Evolutionary conservation across 2,888 invertebrate species (phyloP).

Genomic region (Napeogenes sylphis): DNA sequence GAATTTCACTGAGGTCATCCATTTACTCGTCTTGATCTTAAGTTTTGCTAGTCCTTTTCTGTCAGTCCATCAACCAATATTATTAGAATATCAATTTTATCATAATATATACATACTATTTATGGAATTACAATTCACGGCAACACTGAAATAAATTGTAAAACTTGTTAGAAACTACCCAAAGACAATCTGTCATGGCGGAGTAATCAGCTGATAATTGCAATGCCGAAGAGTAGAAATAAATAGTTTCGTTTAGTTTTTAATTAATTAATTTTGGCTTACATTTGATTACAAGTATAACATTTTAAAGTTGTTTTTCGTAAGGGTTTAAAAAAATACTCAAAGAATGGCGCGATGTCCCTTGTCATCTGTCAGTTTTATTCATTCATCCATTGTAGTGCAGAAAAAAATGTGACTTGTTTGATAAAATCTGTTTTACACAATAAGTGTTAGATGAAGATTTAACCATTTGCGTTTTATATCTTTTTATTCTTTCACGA

Average conservation of each 20-base stretch:
- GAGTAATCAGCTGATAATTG: slow-evolving; percentile 76
- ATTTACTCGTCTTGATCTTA: too few relatives aligned
- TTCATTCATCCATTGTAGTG: slow-evolving; percentile 74
- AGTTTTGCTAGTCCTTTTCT: too few relatives aligned
- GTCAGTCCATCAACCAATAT: too few relatives aligned
- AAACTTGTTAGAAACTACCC: slow-evolving; percentile 17
- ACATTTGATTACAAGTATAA: slow-evolving; percentile 33
- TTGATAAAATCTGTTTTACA: slow-evolving; percentile 65
- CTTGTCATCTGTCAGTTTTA: slow-evolving; percentile 68
- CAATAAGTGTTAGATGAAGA: slow-evolving; percentile 56
- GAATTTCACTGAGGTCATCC: too few relatives aligned
- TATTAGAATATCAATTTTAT: not conserved
- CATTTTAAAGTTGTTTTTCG: slow-evolving; percentile 31
- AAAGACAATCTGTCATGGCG: slow-evolving; percentile 65
- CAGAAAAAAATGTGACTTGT: slow-evolving; percentile 74
- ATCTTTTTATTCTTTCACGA: slow-evolving; percentile 45
- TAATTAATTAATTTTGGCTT: slow-evolving; percentile 38
- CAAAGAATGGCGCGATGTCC: slow-evolving; percentile 72
- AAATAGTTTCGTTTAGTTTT: slow-evolving; percentile 43
- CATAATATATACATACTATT: not conserved
- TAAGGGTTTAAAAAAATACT: slow-evolving; percentile 35
- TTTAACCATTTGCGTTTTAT: slow-evolving; percentile 49
- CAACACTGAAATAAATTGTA: slow-evolving; percentile 6
- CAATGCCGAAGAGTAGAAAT: slow-evolving; percentile 60
- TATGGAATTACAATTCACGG: not conserved